Conservation (phyloP, 2,797 vertebrate species). For the Pteropus rufus region DNA sequence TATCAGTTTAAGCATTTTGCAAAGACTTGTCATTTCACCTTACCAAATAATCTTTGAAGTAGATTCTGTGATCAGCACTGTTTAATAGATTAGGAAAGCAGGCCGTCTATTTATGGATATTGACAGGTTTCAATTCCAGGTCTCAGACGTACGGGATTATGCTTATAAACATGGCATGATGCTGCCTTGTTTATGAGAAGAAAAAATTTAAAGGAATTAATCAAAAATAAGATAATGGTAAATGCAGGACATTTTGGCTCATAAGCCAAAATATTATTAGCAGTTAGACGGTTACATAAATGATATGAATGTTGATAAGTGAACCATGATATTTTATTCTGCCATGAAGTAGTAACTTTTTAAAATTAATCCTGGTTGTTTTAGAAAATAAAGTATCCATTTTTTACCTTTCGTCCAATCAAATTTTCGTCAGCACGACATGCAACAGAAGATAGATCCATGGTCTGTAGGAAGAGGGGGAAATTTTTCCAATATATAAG, state of each 20-base stretch:
- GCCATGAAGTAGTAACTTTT: neutral
- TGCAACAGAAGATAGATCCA: neutral
- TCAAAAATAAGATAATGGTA: neutral
- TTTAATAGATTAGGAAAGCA: neutral
- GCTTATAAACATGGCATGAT: neutral
- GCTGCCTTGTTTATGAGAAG: neutral
- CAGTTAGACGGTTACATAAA: neutral
- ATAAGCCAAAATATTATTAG: neutral
- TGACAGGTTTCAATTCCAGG: neutral
- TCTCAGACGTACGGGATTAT: neutral
- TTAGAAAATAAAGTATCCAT: neutral
- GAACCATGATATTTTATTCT: neutral
- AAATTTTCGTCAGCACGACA: neutral
- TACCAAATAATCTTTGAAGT: neutral
- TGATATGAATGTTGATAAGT: neutral
- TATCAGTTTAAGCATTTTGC: neutral
- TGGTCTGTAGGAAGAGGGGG: fast-evolving
- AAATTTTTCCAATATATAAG: neutral
- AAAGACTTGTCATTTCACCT: neutral
- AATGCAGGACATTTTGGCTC: neutral
- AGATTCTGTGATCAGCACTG: neutral
- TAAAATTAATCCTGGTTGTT: neutral
- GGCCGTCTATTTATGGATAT: neutral
- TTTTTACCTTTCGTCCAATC: neutral
- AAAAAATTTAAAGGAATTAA: neutral